Conservation (phyloP, 2,797 vertebrate genomes). For the Gallinago solitaria region DNA sequence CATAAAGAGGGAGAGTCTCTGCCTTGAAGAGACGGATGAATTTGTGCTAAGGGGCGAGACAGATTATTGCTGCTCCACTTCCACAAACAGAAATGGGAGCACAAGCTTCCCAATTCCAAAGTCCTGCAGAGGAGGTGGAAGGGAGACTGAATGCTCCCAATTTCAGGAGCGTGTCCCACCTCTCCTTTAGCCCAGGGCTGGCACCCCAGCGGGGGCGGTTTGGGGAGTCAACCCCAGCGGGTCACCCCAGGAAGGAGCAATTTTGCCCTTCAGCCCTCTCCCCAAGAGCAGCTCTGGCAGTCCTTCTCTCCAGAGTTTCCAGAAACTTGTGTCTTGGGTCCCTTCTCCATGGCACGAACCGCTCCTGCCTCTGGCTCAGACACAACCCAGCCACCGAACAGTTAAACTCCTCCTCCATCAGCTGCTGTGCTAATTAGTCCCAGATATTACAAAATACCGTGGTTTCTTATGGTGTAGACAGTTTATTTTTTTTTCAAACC, state of each 20-base stretch:
- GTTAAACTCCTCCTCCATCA: not conserved
- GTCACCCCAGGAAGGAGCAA: not conserved
- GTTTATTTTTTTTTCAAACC: not conserved
- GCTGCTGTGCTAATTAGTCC: not conserved
- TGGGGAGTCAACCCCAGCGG: rapidly evolving
- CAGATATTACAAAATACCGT: constrained; percentile 17
- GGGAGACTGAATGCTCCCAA: not conserved
- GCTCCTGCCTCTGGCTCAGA: not conserved
- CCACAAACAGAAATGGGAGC: not conserved
- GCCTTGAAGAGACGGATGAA: not conserved
- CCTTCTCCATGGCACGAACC: not conserved
- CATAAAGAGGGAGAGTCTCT: not conserved
- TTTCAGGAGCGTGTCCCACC: not conserved
- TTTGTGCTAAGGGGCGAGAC: not conserved
- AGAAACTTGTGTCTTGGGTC: rapidly evolving
- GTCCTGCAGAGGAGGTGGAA: not conserved
- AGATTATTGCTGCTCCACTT: not conserved
- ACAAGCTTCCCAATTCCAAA: not conserved
- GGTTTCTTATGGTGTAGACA: not conserved
- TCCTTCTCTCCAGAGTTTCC: not conserved
- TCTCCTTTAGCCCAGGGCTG: not conserved
- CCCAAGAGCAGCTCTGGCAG: not conserved
- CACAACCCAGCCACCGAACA: not conserved
- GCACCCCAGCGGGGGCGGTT: rapidly evolving
- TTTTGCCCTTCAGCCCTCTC: not conserved